Conservation (phyloP, 2,888 invertebrate species). For the Tinea trinotella region DNA sequence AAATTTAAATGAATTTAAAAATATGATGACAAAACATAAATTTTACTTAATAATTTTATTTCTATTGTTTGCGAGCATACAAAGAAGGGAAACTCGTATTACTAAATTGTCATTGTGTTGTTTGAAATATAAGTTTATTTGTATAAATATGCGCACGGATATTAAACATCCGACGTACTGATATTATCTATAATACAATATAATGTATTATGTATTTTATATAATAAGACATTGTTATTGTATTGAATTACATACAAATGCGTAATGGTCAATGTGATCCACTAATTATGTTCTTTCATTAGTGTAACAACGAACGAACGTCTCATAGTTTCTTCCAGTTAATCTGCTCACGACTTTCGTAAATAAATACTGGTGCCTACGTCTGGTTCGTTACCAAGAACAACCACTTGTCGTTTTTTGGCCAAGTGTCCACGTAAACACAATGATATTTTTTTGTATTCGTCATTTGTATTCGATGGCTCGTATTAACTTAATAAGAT, state of each 20-base stretch:
- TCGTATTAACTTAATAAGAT: background rate
- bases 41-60: too few relatives aligned
- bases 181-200: too few relatives aligned
- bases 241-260: too few relatives aligned
- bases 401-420: conserved; percentile 7
- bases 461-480: background rate
- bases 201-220: too few relatives aligned
- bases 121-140: background rate
- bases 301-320: background rate
- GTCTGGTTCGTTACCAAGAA: conserved; percentile 17
- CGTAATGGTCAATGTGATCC: background rate
- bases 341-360: conserved; percentile 17
- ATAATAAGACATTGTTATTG: too few relatives aligned
- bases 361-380: conserved; percentile 14
- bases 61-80: background rate
- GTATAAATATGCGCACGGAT: background rate
- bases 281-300: background rate
- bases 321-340: background rate
- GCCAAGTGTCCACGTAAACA: conserved; percentile 14
- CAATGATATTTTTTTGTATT: conserved; percentile 10
- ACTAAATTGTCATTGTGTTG: background rate
- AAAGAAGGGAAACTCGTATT: background rate
- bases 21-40: too few relatives aligned
- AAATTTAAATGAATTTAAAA: too few relatives aligned
- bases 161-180: background rate